A percentile compares a stretch with the other conserved stretches of the same genome.
Conservation (phyloP, 1,140 invertebrate genomes). For the Melanaphis sacchari region DNA sequence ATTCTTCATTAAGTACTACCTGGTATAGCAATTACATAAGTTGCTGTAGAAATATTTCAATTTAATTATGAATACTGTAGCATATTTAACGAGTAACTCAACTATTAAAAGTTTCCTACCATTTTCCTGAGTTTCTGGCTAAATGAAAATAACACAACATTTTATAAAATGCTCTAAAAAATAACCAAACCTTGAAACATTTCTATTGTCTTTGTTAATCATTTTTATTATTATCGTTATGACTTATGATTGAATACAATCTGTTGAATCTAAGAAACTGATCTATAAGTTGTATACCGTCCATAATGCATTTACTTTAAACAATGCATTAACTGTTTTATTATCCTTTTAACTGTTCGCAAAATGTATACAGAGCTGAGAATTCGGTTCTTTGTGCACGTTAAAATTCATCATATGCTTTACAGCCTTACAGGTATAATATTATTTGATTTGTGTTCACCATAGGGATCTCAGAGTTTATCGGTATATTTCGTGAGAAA, state of each 20-base stretch:
- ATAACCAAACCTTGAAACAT: not conserved
- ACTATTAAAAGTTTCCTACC: not conserved
- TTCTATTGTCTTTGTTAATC: not conserved
- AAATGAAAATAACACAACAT: not conserved
- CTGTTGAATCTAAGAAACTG: not conserved
- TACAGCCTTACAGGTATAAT: not conserved
- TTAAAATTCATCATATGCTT: not conserved
- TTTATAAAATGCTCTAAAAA: not conserved
- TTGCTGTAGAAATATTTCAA: not conserved
- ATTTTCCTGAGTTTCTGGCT: not conserved
- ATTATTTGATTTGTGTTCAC: not conserved
- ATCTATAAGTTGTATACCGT: not conserved
- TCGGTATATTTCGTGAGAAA: too few species aligned
- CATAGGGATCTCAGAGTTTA: not conserved
- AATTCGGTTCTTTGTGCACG: not conserved
- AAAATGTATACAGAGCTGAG: not conserved
- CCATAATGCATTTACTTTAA: not conserved
- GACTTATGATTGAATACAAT: not conserved
- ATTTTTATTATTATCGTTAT: not conserved
- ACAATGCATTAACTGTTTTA: not conserved
- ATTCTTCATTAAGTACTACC: not conserved
- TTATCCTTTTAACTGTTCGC: not conserved
- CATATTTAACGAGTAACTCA: not conserved
- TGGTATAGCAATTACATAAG: not conserved
- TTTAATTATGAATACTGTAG: not conserved